Evolutionary conservation across 2,113 vertebrate species (phyloP).

Genomic region (Ursus arctos): DNA sequence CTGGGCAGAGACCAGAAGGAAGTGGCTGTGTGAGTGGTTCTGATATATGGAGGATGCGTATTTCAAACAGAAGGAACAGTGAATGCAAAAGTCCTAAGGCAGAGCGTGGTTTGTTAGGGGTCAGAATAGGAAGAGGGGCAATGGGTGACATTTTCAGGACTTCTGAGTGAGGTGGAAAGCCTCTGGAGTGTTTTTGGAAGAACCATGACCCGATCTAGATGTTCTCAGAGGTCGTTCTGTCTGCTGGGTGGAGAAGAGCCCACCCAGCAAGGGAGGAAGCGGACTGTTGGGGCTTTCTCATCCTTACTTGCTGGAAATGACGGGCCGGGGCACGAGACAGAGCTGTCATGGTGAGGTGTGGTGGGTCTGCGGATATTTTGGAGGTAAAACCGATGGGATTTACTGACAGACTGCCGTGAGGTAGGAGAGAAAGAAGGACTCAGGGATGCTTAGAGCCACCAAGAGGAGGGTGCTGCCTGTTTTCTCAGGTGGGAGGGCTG

Average conservation of each 20-base stretch:
- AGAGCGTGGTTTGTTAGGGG: neutral
- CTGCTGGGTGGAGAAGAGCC: neutral
- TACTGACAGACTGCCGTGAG: neutral
- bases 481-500: neutral
- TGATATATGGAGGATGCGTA: neutral
- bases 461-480: neutral
- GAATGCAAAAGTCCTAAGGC: neutral
- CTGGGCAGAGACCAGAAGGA: neutral
- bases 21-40: neutral
- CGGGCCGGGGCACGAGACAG: fast-evolving
- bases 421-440: neutral
- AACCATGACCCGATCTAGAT: neutral
- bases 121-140: neutral
- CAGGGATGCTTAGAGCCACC: neutral
- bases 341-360: neutral
- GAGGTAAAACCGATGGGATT: neutral
- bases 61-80: neutral
- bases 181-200: neutral
- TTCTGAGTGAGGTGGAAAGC: neutral
- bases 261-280: neutral
- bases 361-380: neutral
- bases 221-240: neutral
- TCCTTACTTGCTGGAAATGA: neutral
- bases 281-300: neutral
- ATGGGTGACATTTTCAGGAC: neutral